Evolutionary conservation across 1,140 invertebrate species (phyloP).

Genomic region (Pogonomyrmex californicus): DNA sequence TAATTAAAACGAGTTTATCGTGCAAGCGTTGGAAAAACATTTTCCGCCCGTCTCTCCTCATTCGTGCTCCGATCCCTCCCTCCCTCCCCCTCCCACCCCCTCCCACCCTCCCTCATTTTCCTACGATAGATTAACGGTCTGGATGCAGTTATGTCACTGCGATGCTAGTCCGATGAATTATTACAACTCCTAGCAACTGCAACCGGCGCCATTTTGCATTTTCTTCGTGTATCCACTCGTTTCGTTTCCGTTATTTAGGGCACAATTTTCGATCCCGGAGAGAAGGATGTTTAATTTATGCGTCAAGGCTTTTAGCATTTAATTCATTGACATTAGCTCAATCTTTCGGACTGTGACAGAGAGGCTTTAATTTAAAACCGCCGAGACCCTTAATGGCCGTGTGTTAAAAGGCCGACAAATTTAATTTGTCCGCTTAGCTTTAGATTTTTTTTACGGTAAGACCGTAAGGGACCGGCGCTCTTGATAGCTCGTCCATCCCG

Average conservation of each 20-base stretch:
- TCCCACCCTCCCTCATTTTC: constrained; percentile 31
- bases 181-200: constrained; percentile 19
- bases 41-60: constrained; percentile 3
- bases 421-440: constrained; percentile 26
- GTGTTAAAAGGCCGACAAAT: constrained; percentile 30
- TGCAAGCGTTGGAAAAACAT: constrained; percentile 55
- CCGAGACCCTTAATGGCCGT: neutral
- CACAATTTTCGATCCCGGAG: constrained; percentile 12
- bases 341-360: constrained; percentile 13
- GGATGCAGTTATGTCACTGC: constrained; percentile 53
- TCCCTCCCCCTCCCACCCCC: too few relatives aligned
- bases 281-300: neutral
- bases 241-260: neutral
- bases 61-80: too few relatives aligned
- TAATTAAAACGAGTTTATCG: constrained; percentile 63
- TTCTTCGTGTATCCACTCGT: neutral
- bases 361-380: neutral
- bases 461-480: neutral
- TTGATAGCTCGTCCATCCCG: neutral
- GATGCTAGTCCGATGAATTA: constrained; percentile 44
- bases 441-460: neutral
- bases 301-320: constrained; percentile 18
- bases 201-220: neutral
- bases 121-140: constrained; percentile 44
- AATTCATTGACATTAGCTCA: constrained; percentile 12